phyloP scores from a whole-genome alignment of 2,888 invertebrate species.

The Melanchra persicariae region DNA sequence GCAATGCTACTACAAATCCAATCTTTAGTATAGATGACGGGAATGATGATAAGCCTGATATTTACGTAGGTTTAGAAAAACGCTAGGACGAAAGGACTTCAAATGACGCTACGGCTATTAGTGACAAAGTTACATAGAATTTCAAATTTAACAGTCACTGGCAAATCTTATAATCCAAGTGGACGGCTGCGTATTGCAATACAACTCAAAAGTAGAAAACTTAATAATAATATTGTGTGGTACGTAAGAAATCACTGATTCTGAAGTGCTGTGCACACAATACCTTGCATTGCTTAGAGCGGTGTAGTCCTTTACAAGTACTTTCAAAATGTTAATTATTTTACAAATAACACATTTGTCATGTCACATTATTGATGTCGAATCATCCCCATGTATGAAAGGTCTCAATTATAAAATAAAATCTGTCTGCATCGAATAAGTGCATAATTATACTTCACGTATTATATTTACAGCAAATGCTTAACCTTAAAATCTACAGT shows the following conservation, averaged over 20 bases:
- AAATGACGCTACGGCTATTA: slow-evolving; percentile 24
- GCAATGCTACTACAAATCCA: slow-evolving; percentile 17
- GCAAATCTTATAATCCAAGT: slow-evolving; percentile 60
- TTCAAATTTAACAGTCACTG: slow-evolving; percentile 34
- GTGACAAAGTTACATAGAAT: slow-evolving; percentile 13
- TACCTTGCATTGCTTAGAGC: slow-evolving; percentile 49
- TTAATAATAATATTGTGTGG: slow-evolving; percentile 34
- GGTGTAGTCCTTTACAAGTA: slow-evolving; percentile 40
- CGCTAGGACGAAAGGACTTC: slow-evolving; percentile 13
- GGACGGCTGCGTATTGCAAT: slow-evolving; percentile 60
- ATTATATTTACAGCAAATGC: slow-evolving; percentile 68
- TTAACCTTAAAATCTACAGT: slow-evolving; percentile 72
- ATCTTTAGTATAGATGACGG: slow-evolving; percentile 2
- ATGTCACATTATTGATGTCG: slow-evolving; percentile 14
- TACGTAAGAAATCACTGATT: slow-evolving; percentile 32
- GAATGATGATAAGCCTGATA: slow-evolving; percentile 21
- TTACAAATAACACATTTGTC: slow-evolving; percentile 24
- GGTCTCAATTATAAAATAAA: slow-evolving; percentile 59
- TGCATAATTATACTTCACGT: slow-evolving; percentile 62
- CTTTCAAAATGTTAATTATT: slow-evolving; percentile 38
- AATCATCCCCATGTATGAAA: slow-evolving; percentile 58
- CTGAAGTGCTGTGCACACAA: slow-evolving; percentile 52
- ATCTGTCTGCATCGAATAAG: slow-evolving; percentile 53
- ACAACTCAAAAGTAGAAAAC: slow-evolving; percentile 43
- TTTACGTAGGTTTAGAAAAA: slow-evolving; percentile 7